Evolutionary conservation across 2,888 invertebrate species (phyloP), one percentile per base, ranked within the genome.

Genomic region (Heliconius charithonia): DNA sequence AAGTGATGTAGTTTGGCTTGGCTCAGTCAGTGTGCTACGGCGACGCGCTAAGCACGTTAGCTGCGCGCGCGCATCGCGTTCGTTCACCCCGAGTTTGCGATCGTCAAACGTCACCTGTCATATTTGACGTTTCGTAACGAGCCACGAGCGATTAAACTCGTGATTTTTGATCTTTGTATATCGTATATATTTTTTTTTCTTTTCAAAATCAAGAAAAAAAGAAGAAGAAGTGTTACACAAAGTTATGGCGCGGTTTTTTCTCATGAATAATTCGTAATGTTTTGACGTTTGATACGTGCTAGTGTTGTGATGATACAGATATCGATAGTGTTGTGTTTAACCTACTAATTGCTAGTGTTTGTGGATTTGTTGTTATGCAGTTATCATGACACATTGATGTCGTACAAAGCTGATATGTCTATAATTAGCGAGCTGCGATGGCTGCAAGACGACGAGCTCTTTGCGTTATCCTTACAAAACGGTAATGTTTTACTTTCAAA

Each of bases 381-480:
- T 89, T 92, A 90, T 90, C 90, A 91, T 93, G 91, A 86, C 86
- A 84, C 87, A 87, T 89, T 91, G 89, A 94, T 94, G 92, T 92
- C 93, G 85, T 88, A 89, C 85, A 88, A 90, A 87, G 90, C 91
- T 93, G 93, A 94, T 91, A 95, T 95, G 94, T 94, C 94, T 90
- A 90, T 94, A 87, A 92, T 95, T 89, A 93, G 92, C 87, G 94
- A 93, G 86, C 89, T 94, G 85, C 89, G 93, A 92, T 95, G 95
- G 95, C 89, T 94, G 88, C 92, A 91, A 88, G 93, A 93, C 88
- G 94, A 94, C 85, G 94, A 95, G 89, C 88, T 93, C 84, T 92
- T 94, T 85, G 94, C 94, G 84, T 90, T 94, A 89, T 90, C 94
- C 84, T 90, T 93, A 91, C 94, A 95, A 93, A 94, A 94, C 91